A percentile compares a stretch with the other conserved stretches of the same genome.
Conservation (phyloP, 2,888 invertebrate genomes). For the Agapetus fuscipes region DNA sequence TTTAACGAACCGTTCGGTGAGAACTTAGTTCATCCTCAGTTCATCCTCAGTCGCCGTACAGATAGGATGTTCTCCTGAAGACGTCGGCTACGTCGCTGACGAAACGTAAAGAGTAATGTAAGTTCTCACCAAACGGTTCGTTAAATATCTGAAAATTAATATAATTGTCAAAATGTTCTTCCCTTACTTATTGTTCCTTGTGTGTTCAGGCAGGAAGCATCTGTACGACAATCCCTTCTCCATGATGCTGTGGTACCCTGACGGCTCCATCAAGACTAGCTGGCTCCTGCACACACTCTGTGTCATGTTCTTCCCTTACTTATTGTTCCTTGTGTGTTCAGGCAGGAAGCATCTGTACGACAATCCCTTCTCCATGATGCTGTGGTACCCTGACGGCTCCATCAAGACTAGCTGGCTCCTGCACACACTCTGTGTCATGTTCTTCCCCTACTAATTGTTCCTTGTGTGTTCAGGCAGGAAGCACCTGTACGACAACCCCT, state of each 20-base stretch:
- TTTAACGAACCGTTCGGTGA: too few species aligned
- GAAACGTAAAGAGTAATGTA: too few species aligned
- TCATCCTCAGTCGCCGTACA: too few species aligned
- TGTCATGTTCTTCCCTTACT: constrained; percentile 62
- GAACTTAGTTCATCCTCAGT: too few species aligned
- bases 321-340: constrained; percentile 24
- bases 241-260: constrained; percentile 69
- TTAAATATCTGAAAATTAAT: too few species aligned
- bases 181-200: too few species aligned
- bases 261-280: constrained; percentile 61
- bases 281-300: constrained; percentile 54
- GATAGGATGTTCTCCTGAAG: too few species aligned
- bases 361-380: constrained; percentile 65
- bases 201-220: constrained; percentile 38
- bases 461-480: constrained; percentile 34
- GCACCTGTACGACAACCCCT: constrained; percentile 59
- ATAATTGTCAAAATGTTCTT: too few species aligned
- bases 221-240: constrained; percentile 66
- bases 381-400: constrained; percentile 73
- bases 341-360: constrained; percentile 50
- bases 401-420: constrained; percentile 56
- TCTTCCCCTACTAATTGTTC: too few species aligned
- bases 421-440: constrained; percentile 56
- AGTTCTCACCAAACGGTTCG: too few species aligned
- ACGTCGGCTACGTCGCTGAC: too few species aligned